A percentile compares a stretch with the other conserved stretches of the same genome.
phyloP scores from a whole-genome alignment of 2,888 invertebrate genomes.

The Limnephilus rhombicus region DNA sequence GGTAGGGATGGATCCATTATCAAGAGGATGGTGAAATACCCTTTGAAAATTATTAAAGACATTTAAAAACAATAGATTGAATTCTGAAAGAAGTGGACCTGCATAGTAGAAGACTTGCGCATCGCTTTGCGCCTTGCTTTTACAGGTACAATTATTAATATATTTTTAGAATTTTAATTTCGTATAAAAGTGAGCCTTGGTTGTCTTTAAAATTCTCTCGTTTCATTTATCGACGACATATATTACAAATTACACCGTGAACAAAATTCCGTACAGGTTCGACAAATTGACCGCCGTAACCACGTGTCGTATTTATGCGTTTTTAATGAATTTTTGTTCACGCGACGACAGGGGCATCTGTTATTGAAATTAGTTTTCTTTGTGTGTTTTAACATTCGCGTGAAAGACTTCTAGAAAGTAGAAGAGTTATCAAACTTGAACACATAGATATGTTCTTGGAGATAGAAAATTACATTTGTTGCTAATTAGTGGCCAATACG shows the following conservation, averaged over 20 bases:
- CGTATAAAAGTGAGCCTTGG: neutral
- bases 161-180: neutral
- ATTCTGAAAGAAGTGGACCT: too few species aligned
- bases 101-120: too few species aligned
- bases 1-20: too few species aligned
- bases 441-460: neutral
- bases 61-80: too few species aligned
- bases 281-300: slow-evolving; percentile 50
- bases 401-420: neutral
- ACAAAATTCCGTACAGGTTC: slow-evolving; percentile 7
- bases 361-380: slow-evolving; percentile 59
- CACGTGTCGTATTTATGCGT: slow-evolving; percentile 58
- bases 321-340: slow-evolving; percentile 63
- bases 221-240: neutral
- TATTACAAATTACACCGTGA: slow-evolving; percentile 12
- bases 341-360: slow-evolving; percentile 61
- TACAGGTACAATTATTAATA: too few species aligned
- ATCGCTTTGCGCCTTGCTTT: too few species aligned
- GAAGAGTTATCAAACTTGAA: neutral
- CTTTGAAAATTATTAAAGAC: too few species aligned
- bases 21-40: too few species aligned
- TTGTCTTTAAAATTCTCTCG: neutral
- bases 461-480: too few species aligned
- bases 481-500: too few species aligned
- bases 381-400: neutral